Percentiles rank a stretch among this genome's conserved stretches.
phyloP scores from a whole-genome alignment of 1,140 invertebrate species.

The Leptinotarsa lineolata region DNA sequence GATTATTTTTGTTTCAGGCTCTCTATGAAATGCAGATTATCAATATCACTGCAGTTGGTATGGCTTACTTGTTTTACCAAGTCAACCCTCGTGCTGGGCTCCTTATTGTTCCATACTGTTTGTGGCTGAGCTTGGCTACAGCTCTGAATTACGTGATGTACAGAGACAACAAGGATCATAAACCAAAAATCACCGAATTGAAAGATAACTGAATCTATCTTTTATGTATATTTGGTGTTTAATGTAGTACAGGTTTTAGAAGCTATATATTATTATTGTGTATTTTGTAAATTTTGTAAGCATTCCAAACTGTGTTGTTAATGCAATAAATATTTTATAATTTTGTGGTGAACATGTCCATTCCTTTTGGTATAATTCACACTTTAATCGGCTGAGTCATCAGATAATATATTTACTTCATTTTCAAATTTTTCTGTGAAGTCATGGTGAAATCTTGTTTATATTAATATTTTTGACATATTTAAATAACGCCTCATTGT shows the following conservation, averaged over 20 bases:
- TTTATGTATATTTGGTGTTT: not conserved
- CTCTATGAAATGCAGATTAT: conserved; percentile 71
- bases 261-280: not conserved
- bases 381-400: no score
- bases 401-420: no score
- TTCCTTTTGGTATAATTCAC: no score
- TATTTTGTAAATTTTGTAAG: not conserved
- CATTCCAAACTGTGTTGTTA: not conserved
- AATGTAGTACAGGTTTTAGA: not conserved
- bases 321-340: not conserved
- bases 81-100: conserved; percentile 72
- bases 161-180: conserved; percentile 62
- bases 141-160: conserved; percentile 71
- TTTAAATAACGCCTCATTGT: no score
- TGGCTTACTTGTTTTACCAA: conserved; percentile 68
- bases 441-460: no score
- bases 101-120: conserved; percentile 78
- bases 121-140: conserved; percentile 75
- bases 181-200: conserved; percentile 39
- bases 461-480: no score
- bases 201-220: conserved; percentile 17
- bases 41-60: conserved; percentile 65
- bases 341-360: not conserved
- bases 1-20: conserved; percentile 62
- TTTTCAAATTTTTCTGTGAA: no score